Evolutionary conservation across 2,113 vertebrate genomes (phyloP).

Genomic region (Panurus biarmicus): DNA sequence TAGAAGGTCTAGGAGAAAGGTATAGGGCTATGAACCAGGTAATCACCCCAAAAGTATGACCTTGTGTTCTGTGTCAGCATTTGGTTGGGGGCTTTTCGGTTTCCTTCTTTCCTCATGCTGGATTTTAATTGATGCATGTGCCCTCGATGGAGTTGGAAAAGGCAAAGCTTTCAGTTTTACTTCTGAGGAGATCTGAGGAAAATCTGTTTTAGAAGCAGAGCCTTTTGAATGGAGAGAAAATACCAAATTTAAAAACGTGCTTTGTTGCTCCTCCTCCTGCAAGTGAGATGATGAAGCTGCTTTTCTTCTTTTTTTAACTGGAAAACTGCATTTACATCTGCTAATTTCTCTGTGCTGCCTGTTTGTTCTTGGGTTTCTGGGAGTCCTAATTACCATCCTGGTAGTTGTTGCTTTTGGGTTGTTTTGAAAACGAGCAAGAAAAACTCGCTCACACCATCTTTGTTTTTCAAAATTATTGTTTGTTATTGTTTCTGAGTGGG

Average conservation of each 20-base stretch:
- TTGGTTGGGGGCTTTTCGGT: not conserved
- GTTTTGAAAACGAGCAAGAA: constrained; percentile 75
- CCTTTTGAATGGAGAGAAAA: constrained; percentile 12
- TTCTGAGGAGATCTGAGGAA: constrained; percentile 11
- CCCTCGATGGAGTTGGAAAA: constrained; percentile 7
- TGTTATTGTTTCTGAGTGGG: constrained; percentile 75
- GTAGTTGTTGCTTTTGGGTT: constrained; percentile 66
- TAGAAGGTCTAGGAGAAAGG: constrained; percentile 66
- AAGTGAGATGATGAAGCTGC: not conserved
- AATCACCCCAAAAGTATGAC: not conserved
- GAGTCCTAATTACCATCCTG: constrained; percentile 52
- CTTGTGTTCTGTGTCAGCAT: not conserved
- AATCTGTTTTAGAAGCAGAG: not conserved
- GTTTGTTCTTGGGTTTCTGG: constrained; percentile 30
- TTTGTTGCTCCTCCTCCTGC: not conserved
- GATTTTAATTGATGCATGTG: not conserved
- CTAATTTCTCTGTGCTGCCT: constrained; percentile 9
- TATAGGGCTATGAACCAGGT: constrained; percentile 67
- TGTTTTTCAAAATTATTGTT: constrained; percentile 64
- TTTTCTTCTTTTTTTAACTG: constrained; percentile 29
- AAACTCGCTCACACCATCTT: constrained; percentile 65
- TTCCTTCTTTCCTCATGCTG: not conserved
- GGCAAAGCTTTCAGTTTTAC: constrained; percentile 14
- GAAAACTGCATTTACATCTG: not conserved
- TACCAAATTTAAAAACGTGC: not conserved